These are phyloP conservation scores for Empidonax alnorum DNA, from an alignment of 2,113 vertebrate genomes.

Conservation along the genomic window DNA sequence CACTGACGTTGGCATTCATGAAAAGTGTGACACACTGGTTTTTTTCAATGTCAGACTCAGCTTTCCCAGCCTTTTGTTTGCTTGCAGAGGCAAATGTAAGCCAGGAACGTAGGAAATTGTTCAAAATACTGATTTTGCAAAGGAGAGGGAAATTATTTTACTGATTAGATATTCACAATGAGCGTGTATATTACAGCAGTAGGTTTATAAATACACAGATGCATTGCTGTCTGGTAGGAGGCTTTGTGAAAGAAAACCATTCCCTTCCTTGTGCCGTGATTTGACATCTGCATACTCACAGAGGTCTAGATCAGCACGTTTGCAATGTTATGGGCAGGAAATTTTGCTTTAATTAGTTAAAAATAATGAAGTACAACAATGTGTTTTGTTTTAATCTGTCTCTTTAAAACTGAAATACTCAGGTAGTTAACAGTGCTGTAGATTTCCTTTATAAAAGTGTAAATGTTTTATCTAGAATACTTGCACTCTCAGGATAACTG, in stretches of 20 bases:
- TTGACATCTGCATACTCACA: background rate
- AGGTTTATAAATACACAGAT: background rate
- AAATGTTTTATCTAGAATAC: background rate
- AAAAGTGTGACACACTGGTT: background rate
- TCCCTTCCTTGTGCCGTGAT: background rate
- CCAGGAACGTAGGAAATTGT: background rate
- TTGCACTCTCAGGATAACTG: background rate
- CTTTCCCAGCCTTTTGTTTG: background rate
- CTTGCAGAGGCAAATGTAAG: rapidly evolving
- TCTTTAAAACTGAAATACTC: background rate
- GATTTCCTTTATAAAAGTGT: background rate
- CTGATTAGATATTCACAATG: background rate
- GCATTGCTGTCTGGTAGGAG: background rate
- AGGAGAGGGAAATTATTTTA: background rate
- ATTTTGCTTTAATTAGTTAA: background rate
- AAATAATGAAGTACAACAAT: background rate
- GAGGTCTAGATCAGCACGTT: background rate
- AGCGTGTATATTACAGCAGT: background rate
- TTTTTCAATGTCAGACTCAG: background rate
- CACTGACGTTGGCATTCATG: background rate
- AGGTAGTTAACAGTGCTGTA: background rate
- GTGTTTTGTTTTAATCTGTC: background rate
- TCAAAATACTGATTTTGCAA: background rate
- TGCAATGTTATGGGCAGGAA: background rate
- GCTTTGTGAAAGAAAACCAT: background rate